Evolutionary conservation across 1,140 invertebrate species (phyloP).

Genomic region (Cydia amplana): DNA sequence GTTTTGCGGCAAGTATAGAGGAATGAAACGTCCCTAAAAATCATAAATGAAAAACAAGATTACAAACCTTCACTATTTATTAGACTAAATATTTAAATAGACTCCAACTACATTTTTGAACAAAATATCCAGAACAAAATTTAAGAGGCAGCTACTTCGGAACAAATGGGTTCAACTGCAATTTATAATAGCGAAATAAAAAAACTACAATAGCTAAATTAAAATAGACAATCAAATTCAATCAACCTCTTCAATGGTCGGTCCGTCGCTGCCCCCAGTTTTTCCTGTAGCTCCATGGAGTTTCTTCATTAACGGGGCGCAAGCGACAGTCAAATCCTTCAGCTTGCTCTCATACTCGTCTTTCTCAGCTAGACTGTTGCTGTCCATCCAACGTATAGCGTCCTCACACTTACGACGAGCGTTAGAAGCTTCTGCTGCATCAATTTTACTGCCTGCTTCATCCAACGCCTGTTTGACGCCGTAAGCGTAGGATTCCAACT

Average conservation of each 20-base stretch:
- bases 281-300: constrained; percentile 76
- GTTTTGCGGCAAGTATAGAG: too few relatives aligned
- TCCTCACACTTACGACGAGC: constrained; percentile 80
- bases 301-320: constrained; percentile 87
- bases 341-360: constrained; percentile 89
- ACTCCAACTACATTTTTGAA: too few relatives aligned
- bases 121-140: too few relatives aligned
- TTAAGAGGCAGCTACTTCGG: too few relatives aligned
- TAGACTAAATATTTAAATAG: too few relatives aligned
- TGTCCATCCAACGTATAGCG: constrained; percentile 81
- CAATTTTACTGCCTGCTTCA: constrained; percentile 73
- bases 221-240: constrained; percentile 37
- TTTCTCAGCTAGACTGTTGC: constrained; percentile 86
- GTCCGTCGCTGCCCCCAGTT: constrained; percentile 42
- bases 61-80: too few relatives aligned
- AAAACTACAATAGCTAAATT: too few relatives aligned
- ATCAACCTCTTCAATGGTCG: constrained; percentile 60
- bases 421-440: constrained; percentile 81
- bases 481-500: constrained; percentile 90
- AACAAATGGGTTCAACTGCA: too few relatives aligned
- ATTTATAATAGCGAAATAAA: too few relatives aligned
- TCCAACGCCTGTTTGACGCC: constrained; percentile 84
- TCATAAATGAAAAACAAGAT: too few relatives aligned
- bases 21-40: too few relatives aligned
- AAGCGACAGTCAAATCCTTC: constrained; percentile 85